Conservation (phyloP, 2,888 invertebrate species). For the Mythimna vitellina region DNA sequence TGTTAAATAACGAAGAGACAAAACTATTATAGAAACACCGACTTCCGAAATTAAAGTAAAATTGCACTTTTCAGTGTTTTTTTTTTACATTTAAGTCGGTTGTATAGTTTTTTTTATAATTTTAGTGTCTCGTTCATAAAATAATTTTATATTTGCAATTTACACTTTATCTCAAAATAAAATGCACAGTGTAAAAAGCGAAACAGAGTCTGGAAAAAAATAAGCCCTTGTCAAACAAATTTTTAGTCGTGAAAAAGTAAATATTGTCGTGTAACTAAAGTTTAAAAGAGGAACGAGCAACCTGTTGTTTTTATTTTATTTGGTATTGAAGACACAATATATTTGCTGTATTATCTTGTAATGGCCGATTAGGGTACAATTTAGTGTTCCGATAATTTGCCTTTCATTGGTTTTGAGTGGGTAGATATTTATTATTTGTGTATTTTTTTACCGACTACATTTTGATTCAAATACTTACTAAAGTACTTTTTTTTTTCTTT, state of each 20-base stretch:
- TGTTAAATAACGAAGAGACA: too few species aligned
- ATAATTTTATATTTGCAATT: constrained; percentile 13
- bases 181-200: constrained; percentile 34
- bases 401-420: constrained; percentile 50
- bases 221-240: neutral
- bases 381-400: constrained; percentile 47
- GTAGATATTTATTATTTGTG: constrained; percentile 35
- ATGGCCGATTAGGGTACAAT: constrained; percentile 37
- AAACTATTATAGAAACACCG: too few species aligned
- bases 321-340: constrained; percentile 32
- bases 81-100: too few species aligned
- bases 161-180: constrained; percentile 23
- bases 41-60: too few species aligned
- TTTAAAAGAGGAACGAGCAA: constrained; percentile 19
- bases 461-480: neutral
- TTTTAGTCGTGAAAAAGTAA: constrained; percentile 24
- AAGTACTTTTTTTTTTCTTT: too few species aligned
- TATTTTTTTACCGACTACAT: constrained; percentile 13
- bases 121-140: neutral
- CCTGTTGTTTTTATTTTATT: constrained; percentile 27
- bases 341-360: constrained; percentile 39
- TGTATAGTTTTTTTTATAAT: too few species aligned
- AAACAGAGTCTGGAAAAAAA: constrained; percentile 6
- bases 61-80: too few species aligned
- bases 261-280: constrained; percentile 19